These are phyloP conservation scores for Lepidurus apus DNA, from an alignment of 1,140 invertebrate species.

Conservation along the genomic window DNA sequence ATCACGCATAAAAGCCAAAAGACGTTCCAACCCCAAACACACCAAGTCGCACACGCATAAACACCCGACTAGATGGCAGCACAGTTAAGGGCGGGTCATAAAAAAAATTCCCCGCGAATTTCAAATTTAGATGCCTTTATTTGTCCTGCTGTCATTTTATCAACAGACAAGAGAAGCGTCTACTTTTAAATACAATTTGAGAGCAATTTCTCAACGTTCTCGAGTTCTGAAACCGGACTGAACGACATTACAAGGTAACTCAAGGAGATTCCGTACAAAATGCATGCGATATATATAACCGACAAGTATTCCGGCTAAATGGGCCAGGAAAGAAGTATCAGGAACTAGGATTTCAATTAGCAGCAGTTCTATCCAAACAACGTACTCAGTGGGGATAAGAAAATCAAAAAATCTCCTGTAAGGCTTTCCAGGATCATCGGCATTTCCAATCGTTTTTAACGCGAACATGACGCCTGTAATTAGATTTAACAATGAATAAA, in stretches of 20 bases:
- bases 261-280: background rate
- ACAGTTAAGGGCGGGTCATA: background rate
- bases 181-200: too few species aligned
- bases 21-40: conserved; percentile 27
- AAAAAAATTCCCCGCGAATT: background rate
- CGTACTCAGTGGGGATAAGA: conserved; percentile 54
- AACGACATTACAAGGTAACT: background rate
- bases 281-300: conserved; percentile 52
- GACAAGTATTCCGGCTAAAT: conserved; percentile 63
- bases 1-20: conserved; percentile 22
- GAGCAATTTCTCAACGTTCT: background rate
- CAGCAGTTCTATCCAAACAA: conserved; percentile 62
- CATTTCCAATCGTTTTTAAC: background rate
- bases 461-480: conserved; percentile 44
- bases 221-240: background rate
- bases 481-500: conserved; percentile 24
- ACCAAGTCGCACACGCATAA: conserved; percentile 31
- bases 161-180: background rate
- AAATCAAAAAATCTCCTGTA: conserved; percentile 52
- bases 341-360: conserved; percentile 61
- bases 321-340: conserved; percentile 56
- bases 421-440: conserved; percentile 44
- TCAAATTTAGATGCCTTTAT: background rate
- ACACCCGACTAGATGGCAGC: conserved; percentile 30
- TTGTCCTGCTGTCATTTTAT: background rate